Base-by-base conservation (phyloP, 1,140 invertebrate species). In the Lasioglossum albipes region DNA sequence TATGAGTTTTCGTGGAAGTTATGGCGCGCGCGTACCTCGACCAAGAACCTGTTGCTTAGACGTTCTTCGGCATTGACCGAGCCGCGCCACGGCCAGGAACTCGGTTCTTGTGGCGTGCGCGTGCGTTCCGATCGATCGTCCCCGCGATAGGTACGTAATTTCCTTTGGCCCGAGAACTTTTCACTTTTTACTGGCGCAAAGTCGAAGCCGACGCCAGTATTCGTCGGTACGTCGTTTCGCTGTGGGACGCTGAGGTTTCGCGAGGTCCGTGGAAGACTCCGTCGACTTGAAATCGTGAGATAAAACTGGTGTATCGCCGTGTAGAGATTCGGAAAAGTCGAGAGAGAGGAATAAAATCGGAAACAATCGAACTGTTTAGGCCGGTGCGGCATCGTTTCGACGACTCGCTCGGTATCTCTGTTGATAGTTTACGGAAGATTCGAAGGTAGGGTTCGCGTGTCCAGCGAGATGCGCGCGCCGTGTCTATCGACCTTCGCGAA, bases 31-130 rank as follows among this genome's bases (percentile, higher is more conserved):
- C 52, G 59, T 27, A 57, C 16, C 18, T 13, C 70, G 69, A 64
- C 69, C 22, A 65, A 31, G 18, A 73, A 79, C 77, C 77, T 79
- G 77, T 79, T 79, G 77, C 77, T 74, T 45, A 71, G 27, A 79
- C 41, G 71, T 79, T 74, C 77, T 79, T 79, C 77, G 77, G 70
- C 77, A 79, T 79, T 79, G 77, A 79, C 77, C 76, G 76, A 79
- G 70, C 76, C 36, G 31, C 45, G 41, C 52, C 77, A 79, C 77
- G 70, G 77, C 77, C 77, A 74, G 69, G 59, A 79, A 42, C 69
- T 59, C 49, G 31, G 65, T 73, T 57, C 22, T 61, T 79, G 31
- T 74, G 36, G 41, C 20, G 62, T 74, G 77, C 77, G 77, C 77
- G 49, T 79, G 77, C 77, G 77, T 79, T 72, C 52, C 77, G 62